Base-by-base conservation (phyloP, 1,140 invertebrate species). In the Aricia agestis region DNA sequence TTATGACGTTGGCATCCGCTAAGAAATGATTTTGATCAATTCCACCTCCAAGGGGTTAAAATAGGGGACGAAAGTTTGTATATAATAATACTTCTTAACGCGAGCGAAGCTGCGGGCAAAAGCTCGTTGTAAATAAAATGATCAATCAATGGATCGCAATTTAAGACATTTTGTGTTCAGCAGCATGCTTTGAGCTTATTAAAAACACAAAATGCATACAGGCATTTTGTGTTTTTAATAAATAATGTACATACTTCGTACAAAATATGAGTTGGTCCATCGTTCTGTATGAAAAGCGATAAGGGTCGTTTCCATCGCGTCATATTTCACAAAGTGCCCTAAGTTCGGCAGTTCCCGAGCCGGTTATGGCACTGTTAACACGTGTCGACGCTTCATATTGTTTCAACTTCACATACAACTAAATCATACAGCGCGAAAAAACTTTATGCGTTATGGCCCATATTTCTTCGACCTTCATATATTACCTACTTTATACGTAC, bases 331-430 rank as follows among this genome's bases (percentile, higher is more conserved):
- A 82, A 89, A 88, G 81, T 82, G 83, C 86, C 85, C 78, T 83
- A 91, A 89, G 85, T 91, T 91, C 76, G 82, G 88, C 88, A 88
- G 88, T 91, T 91, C 80, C 84, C 82, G 77, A 76, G 79, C 80
- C 78, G 84, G 85, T 90, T 90, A 90, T 90, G 83, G 85, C 85
- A 78, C 82, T 88, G 87, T 89, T 88, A 89, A 89, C 88, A 91
- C 88, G 85, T 91, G 88, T 85, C 85, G 80, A 75, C 79, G 74
- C 76, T 79, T 75, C 85, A 87, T 84, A 86, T 83, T 87, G 82
- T 86, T 81, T 81, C 79, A 79, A 79, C 77, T 79, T 77, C 79
- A 74, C 79, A 77, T 83, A 78, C 73, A 79, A 86, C 82, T 87
- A 87, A 86, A 86, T 87, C 82, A 87, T 86, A 76, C 71, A 74